These are phyloP conservation scores for Apotomis capreana DNA, from an alignment of 2,888 invertebrate species.

Conservation along the genomic window DNA sequence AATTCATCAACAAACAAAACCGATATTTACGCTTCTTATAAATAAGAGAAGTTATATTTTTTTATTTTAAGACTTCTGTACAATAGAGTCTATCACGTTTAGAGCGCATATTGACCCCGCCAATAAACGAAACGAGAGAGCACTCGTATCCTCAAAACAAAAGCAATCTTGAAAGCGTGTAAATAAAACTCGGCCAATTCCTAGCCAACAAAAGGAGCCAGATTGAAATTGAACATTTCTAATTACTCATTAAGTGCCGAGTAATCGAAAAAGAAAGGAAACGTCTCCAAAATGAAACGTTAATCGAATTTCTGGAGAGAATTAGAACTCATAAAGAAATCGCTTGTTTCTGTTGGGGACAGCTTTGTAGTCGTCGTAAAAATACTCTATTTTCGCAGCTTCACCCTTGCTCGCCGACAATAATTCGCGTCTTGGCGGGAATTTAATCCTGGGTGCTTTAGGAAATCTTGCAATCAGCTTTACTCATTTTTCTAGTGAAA, in stretches of 20 bases:
- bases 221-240: slow-evolving; percentile 44
- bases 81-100: neutral
- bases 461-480: slow-evolving; percentile 22
- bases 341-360: slow-evolving; percentile 63
- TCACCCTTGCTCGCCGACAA: slow-evolving; percentile 50
- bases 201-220: slow-evolving; percentile 24
- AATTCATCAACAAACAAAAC: too few species aligned
- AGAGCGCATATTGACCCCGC: slow-evolving; percentile 2
- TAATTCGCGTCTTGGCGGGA: slow-evolving; percentile 48
- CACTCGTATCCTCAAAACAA: slow-evolving; percentile 19
- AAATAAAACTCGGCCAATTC: slow-evolving; percentile 37
- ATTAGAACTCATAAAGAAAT: slow-evolving; percentile 69
- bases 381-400: slow-evolving; percentile 63
- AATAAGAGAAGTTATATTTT: neutral
- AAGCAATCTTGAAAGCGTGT: slow-evolving; percentile 34
- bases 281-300: slow-evolving; percentile 55
- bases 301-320: slow-evolving; percentile 70
- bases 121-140: slow-evolving; percentile 1
- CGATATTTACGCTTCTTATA: too few species aligned
- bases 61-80: neutral
- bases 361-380: slow-evolving; percentile 58
- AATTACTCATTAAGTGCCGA: slow-evolving; percentile 48
- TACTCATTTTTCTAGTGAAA: slow-evolving; percentile 17
- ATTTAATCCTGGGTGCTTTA: slow-evolving; percentile 28
- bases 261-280: slow-evolving; percentile 45